A percentile compares a stretch with the other conserved stretches of the same genome.
phyloP scores from a whole-genome alignment of 2,888 invertebrate genomes.

The Mythimna pallens region DNA sequence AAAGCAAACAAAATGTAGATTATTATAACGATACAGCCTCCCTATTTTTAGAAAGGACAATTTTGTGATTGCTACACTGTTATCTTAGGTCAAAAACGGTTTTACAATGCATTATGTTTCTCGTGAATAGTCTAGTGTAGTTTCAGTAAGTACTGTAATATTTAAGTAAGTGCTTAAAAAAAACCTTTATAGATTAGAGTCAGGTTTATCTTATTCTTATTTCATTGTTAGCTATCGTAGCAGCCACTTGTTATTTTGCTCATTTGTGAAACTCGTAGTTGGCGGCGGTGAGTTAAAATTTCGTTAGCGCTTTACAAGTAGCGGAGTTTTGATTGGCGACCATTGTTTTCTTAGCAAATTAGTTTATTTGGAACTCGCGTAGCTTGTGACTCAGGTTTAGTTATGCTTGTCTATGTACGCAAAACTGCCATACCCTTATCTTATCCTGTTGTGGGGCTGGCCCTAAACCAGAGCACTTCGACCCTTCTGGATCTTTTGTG shows the following conservation, averaged over 20 bases:
- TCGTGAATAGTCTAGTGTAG: not conserved
- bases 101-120: conserved; percentile 12
- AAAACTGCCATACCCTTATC: no score
- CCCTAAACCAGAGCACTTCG: no score
- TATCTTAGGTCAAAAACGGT: conserved; percentile 5
- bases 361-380: conserved; percentile 54
- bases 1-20: not conserved
- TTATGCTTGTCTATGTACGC: not conserved
- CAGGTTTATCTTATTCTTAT: conserved; percentile 21
- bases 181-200: conserved; percentile 12
- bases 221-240: conserved; percentile 20
- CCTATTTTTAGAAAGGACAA: not conserved
- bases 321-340: conserved; percentile 75
- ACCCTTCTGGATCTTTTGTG: no score
- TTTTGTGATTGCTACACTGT: not conserved
- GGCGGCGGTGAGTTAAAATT: conserved; percentile 60
- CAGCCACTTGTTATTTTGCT: conserved; percentile 44
- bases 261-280: conserved; percentile 37
- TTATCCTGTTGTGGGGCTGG: no score
- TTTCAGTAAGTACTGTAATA: conserved; percentile 14
- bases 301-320: conserved; percentile 71
- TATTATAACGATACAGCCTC: conserved; percentile 1
- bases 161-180: conserved; percentile 13
- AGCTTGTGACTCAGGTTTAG: conserved; percentile 17
- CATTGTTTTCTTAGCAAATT: conserved; percentile 70